phyloP scores from a whole-genome alignment of 1,140 invertebrate genomes.

The Cardiocondyla obscurior region DNA sequence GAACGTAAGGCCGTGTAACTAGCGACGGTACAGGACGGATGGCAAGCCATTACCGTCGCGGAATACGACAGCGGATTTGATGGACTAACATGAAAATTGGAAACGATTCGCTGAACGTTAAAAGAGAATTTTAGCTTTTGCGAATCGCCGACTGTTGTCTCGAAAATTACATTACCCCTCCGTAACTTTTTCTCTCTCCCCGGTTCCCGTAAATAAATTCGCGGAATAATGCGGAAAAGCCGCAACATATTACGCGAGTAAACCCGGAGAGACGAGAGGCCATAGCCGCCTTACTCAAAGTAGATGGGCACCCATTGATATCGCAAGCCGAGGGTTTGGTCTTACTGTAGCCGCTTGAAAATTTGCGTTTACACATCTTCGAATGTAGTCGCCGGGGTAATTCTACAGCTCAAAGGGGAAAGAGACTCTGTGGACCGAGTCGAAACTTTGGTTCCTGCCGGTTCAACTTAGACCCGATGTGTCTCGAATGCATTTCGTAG shows the following conservation, averaged over 20 bases:
- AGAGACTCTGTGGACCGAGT: conserved; percentile 51
- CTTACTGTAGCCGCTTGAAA: conserved; percentile 39
- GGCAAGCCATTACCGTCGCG: not conserved
- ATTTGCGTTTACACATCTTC: conserved; percentile 48
- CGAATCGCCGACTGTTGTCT: not conserved
- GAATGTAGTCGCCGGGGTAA: conserved; percentile 37
- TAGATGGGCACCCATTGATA: conserved; percentile 31
- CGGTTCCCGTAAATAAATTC: not conserved
- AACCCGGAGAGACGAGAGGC: not conserved
- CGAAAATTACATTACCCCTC: not conserved
- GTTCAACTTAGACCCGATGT: conserved; percentile 58
- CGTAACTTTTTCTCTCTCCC: not conserved
- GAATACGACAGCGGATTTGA: not conserved
- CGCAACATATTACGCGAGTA: not conserved
- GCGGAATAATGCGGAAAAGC: not conserved
- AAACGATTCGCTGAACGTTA: not conserved
- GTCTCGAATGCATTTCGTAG: conserved; percentile 68
- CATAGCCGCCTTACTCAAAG: conserved; percentile 7
- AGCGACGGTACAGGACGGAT: not conserved
- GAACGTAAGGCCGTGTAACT: conserved; percentile 26
- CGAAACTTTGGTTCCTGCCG: conserved; percentile 62
- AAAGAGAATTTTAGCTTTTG: not conserved
- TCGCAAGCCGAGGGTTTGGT: conserved; percentile 36
- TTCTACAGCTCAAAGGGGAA: conserved; percentile 44
- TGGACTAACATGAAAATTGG: too few species aligned